Percentiles rank a stretch among this genome's conserved stretches.
phyloP scores from a whole-genome alignment of 2,113 vertebrate species.

The Podiceps cristatus region DNA sequence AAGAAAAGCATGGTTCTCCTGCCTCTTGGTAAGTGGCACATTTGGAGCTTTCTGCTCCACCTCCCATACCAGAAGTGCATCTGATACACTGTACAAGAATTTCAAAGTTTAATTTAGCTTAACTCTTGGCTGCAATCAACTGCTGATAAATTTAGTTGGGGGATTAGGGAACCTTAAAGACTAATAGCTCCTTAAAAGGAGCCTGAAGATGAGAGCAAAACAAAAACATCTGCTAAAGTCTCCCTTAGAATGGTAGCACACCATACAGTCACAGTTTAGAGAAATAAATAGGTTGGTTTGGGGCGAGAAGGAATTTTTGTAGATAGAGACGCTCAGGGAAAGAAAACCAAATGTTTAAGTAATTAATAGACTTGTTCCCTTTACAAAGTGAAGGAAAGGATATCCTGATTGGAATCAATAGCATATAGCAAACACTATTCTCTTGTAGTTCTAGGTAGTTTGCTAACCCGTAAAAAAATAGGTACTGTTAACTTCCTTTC shows the following conservation, averaged over 20 bases:
- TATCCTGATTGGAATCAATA: neutral
- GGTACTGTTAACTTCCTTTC: neutral
- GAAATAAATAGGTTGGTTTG: neutral
- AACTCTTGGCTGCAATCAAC: constrained; percentile 75
- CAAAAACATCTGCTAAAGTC: neutral
- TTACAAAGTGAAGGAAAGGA: neutral
- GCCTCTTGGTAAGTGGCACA: constrained; percentile 14
- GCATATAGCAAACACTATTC: neutral
- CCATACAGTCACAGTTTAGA: neutral
- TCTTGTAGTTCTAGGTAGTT: neutral
- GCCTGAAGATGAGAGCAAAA: constrained; percentile 35
- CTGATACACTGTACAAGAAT: constrained; percentile 65
- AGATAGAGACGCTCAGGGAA: neutral
- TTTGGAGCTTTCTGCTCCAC: constrained; percentile 10
- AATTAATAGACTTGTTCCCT: neutral
- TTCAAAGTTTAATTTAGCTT: constrained; percentile 82
- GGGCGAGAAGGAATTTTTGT: neutral
- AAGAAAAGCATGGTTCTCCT: neutral
- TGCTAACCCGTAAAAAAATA: neutral
- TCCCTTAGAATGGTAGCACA: neutral
- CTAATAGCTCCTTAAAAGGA: constrained; percentile 78
- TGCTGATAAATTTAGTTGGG: constrained; percentile 78
- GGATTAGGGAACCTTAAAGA: constrained; percentile 71
- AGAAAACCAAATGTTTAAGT: neutral
- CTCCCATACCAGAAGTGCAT: constrained; percentile 23